phyloP scores from a whole-genome alignment of 2,797 vertebrate genomes.

The Enteromius paludinosus region DNA sequence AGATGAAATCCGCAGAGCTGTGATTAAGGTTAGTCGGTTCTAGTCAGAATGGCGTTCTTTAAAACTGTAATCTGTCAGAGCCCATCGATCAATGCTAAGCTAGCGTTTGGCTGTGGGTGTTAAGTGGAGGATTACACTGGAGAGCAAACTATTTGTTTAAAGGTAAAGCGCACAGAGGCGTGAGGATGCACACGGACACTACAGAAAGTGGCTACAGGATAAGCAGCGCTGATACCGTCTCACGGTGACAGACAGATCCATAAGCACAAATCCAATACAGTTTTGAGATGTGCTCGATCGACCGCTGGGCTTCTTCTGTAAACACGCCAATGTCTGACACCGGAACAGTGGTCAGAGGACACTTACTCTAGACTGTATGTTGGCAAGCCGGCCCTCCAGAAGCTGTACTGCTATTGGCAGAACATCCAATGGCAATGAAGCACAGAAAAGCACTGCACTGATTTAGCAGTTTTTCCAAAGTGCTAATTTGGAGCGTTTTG shows the following conservation, averaged over 20 bases:
- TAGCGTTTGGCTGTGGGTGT: constrained; percentile 30
- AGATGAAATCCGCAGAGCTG: not conserved
- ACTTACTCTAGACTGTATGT: constrained; percentile 18
- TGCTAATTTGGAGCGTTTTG: constrained; percentile 27
- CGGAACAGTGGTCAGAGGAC: not conserved
- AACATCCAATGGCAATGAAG: constrained; percentile 29
- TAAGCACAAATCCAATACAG: constrained; percentile 25
- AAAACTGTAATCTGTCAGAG: constrained; percentile 44
- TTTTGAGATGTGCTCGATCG: not conserved
- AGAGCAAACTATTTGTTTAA: constrained; percentile 30
- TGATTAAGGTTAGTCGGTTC: not conserved
- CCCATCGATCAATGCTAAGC: constrained; percentile 46
- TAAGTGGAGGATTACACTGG: constrained; percentile 36
- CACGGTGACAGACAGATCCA: constrained; percentile 4
- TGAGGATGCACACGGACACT: constrained; percentile 14
- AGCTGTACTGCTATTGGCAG: constrained; percentile 32
- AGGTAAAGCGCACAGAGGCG: constrained; percentile 2
- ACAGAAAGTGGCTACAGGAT: not conserved
- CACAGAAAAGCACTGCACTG: constrained; percentile 8
- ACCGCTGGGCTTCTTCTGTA: not conserved
- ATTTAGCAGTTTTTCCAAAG: constrained; percentile 26
- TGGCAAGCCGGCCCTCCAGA: not conserved
- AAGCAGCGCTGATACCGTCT: not conserved
- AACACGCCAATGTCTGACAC: constrained; percentile 12
- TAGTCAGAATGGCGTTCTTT: constrained; percentile 22